Conservation (phyloP, 2,797 vertebrate species). For the Rhynchonycteris naso region DNA sequence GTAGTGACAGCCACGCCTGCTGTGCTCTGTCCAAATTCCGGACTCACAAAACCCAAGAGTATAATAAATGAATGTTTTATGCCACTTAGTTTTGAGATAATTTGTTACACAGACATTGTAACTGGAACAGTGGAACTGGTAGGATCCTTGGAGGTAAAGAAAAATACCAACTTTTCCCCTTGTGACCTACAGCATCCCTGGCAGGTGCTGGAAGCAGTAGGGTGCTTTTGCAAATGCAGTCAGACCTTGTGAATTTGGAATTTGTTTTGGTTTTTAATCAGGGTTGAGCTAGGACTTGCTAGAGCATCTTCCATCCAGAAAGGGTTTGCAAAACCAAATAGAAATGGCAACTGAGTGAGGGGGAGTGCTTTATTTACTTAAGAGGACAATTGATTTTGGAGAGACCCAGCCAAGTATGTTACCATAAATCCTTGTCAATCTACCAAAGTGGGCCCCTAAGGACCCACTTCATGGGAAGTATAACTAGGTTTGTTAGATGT, state of each 20-base stretch:
- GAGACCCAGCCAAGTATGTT: conserved; percentile 1
- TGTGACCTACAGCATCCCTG: not conserved
- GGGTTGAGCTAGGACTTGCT: conserved; percentile 11
- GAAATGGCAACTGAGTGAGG: not conserved
- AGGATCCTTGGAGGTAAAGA: not conserved
- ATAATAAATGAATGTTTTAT: not conserved
- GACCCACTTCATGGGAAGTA: conserved; percentile 58
- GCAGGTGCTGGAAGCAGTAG: not conserved
- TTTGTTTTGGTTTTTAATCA: conserved; percentile 59
- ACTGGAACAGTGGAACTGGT: not conserved
- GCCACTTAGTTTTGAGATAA: not conserved
- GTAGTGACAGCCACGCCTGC: not conserved
- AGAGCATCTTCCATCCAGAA: conserved; percentile 33
- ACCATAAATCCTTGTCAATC: conserved; percentile 23
- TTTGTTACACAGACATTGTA: not conserved
- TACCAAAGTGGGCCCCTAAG: not conserved
- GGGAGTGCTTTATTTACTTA: not conserved
- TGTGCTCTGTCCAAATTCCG: not conserved
- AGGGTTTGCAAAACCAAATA: conserved; percentile 54
- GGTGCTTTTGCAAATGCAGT: conserved; percentile 26
- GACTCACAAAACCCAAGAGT: not conserved
- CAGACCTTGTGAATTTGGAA: conserved; percentile 41
- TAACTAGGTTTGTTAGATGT: conserved; percentile 34
- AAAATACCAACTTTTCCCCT: conserved; percentile 5
- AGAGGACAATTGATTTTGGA: conserved; percentile 49